A percentile compares a stretch with the other conserved stretches of the same genome.
Evolutionary conservation across 2,113 vertebrate genomes (phyloP).

Genomic region (Rhinolophus ferrumequinum): DNA sequence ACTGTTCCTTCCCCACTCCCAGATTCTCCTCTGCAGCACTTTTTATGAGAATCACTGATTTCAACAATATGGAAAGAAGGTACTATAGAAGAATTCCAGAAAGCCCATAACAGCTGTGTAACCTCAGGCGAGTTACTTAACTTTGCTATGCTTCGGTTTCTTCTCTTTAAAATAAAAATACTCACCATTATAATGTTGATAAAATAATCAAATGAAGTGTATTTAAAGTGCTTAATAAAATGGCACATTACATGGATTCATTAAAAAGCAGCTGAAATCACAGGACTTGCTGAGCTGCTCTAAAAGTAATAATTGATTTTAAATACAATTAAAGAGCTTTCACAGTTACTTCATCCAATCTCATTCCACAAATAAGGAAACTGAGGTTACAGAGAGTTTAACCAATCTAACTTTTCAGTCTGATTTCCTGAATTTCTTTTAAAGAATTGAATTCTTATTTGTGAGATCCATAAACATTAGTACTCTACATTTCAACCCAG

Average conservation of each 20-base stretch:
- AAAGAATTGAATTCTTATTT: conserved; percentile 84
- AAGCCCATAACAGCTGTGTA: neutral
- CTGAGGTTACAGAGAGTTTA: neutral
- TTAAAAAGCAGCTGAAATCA: conserved; percentile 29
- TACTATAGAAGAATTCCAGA: neutral
- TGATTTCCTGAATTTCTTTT: conserved; percentile 31
- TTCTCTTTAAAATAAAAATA: conserved; percentile 32
- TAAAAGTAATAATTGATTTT: conserved; percentile 21
- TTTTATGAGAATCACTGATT: neutral
- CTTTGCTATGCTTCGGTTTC: neutral
- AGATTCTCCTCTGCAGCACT: neutral
- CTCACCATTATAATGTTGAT: neutral
- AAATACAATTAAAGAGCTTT: conserved; percentile 32
- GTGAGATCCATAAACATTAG: conserved; percentile 79
- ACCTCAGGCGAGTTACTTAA: neutral
- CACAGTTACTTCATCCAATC: conserved; percentile 17
- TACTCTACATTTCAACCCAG: conserved; percentile 80
- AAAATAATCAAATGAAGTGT: neutral
- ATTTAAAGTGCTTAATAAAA: conserved; percentile 20
- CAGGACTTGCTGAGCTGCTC: neutral
- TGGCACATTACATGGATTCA: neutral
- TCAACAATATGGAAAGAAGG: neutral
- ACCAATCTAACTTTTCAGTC: neutral
- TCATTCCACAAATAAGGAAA: conserved; percentile 43
- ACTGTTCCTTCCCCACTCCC: neutral